phyloP scores from a whole-genome alignment of 1,140 invertebrate genomes.

The Drosophila subpulchrella region DNA sequence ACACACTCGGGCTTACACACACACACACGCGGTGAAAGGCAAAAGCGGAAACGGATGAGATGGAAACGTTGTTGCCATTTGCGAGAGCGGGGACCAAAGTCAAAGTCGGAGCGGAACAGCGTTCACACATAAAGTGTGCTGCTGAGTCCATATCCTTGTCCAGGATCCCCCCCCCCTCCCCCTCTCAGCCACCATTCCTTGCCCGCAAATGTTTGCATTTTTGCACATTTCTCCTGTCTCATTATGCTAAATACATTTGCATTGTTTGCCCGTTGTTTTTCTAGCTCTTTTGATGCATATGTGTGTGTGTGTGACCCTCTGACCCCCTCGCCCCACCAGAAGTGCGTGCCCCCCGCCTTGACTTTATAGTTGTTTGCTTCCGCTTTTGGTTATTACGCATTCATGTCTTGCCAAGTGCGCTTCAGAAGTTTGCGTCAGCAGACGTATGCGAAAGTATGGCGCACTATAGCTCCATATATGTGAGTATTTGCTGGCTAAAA shows the following conservation, averaged over 20 bases:
- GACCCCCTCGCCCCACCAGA: conserved; percentile 25
- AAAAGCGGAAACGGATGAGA: conserved; percentile 52
- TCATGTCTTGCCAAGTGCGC: conserved; percentile 81
- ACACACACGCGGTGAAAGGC: conserved; percentile 23
- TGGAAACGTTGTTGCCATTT: conserved; percentile 67
- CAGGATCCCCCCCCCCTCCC: conserved; percentile 9
- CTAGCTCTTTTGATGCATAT: conserved; percentile 82
- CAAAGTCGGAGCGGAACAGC: conserved; percentile 47
- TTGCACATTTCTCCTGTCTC: conserved; percentile 82
- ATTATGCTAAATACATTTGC: conserved; percentile 83
- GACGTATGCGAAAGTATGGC: conserved; percentile 6
- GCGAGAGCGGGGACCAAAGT: conserved; percentile 32
- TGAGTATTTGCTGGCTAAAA: conserved; percentile 53
- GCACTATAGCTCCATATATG: neutral
- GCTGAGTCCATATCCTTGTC: conserved; percentile 52
- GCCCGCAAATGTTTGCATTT: conserved; percentile 80
- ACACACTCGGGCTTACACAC: conserved; percentile 17
- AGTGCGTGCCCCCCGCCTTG: conserved; percentile 52
- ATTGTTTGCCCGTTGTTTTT: conserved; percentile 82
- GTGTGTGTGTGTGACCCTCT: conserved; percentile 45
- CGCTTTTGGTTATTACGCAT: conserved; percentile 82
- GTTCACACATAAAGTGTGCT: conserved; percentile 73
- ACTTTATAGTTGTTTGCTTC: conserved; percentile 79
- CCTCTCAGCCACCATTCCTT: conserved; percentile 17
- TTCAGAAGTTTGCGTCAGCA: conserved; percentile 67